Base-by-base conservation (phyloP, 2,797 vertebrate species). In the Peromyscus nudipes region DNA sequence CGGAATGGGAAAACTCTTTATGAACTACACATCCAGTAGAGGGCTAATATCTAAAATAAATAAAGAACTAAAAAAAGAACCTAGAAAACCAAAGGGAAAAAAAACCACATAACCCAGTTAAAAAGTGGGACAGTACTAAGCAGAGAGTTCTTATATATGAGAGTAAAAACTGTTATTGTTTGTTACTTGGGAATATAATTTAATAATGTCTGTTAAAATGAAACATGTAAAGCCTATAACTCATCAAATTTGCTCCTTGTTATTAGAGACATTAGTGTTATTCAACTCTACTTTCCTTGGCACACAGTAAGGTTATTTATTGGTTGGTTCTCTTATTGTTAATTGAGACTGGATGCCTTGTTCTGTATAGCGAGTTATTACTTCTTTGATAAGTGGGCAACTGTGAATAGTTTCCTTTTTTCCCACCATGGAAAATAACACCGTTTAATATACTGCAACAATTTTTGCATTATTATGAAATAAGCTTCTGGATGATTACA, bases 391-490 rank as follows among this genome's bases (percentile, higher is more conserved):
- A 88, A 88, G 17, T 94, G 9, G 9, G 49, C 62, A 84, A 69
- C 4, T 67, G 17, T 84, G 55, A 90, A 81, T 52, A 85, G 7
- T 21, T 77, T n/a, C 14, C 25, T 95, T 76, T n/a, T 49, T 27
- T 95, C 80, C 16, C 64, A 34, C 75, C 49, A 65, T 79, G 17
- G 21, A 40, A 19, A 25, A n/a, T 89, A 23, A 64, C 57, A 37
- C 27, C 92, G 71, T 62, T 91, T 60, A 95, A 92, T 81, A 81
- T 37, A 94, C 82, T 90, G 80, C 2, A 69, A 40, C 29, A 40
- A 5, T 34, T 81, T 91, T 40, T 55, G 25, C 73, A n/a, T 71
- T 83, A 46, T 71, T 60, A 64, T 43, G 27, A n/a, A 62, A 60
- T 64, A 92, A 73, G 62, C 31, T 43, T 73, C 21, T 87, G 57